Percentiles rank a stretch among this genome's conserved stretches.
Evolutionary conservation across 2,113 vertebrate species (phyloP).

Genomic region (Anoura caudifer): DNA sequence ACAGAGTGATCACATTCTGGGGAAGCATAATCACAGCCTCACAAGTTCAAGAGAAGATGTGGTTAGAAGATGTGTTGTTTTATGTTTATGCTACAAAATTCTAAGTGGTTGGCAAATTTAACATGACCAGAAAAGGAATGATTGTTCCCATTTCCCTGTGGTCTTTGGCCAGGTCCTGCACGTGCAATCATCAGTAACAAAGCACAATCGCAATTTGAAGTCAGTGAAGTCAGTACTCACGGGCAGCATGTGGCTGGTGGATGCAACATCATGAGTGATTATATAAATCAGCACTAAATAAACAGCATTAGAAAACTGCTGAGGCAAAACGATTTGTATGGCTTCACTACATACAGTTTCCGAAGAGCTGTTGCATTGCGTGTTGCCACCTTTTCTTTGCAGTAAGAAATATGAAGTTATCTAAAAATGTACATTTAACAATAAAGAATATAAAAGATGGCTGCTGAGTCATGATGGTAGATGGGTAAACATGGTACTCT

Average conservation of each 20-base stretch:
- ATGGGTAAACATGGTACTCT: neutral
- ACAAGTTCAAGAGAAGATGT: neutral
- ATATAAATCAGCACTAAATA: neutral
- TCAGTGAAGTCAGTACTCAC: rapidly evolving
- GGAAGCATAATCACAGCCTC: too few species aligned
- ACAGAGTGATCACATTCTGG: neutral
- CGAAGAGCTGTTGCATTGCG: neutral
- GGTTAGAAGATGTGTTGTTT: neutral
- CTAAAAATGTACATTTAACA: neutral
- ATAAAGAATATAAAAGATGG: too few species aligned
- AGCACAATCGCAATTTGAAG: neutral
- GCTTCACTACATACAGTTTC: neutral
- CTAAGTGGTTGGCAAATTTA: neutral
- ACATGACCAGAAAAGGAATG: neutral
- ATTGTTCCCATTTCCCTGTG: neutral
- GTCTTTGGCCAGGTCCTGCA: neutral
- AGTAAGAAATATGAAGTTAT: neutral
- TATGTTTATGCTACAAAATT: neutral
- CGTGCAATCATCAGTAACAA: neutral
- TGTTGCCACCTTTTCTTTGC: neutral
- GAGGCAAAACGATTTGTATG: too few species aligned
- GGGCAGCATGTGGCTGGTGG: too few species aligned
- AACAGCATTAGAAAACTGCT: rapidly evolving
- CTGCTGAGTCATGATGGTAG: neutral
- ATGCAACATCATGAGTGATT: rapidly evolving